Evolutionary conservation across 1,140 invertebrate genomes (phyloP).

Genomic region (Acromyrmex charruanus): DNA sequence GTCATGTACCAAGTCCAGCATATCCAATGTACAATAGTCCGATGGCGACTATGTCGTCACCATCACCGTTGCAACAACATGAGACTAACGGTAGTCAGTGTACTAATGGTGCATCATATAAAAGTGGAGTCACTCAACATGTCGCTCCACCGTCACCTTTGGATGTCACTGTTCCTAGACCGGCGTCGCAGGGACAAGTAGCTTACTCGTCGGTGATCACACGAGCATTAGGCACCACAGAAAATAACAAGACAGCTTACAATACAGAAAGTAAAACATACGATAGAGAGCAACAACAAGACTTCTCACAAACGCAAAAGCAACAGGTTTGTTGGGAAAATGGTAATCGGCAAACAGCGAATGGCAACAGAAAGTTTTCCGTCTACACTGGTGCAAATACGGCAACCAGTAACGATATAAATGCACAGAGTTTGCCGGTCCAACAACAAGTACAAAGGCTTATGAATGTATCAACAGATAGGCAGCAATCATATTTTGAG

Average conservation of each 20-base stretch:
- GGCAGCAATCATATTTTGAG: conserved; percentile 88
- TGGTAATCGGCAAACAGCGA: conserved; percentile 74
- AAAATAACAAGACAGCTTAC: conserved; percentile 87
- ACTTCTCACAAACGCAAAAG: conserved; percentile 81
- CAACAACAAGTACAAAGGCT: conserved; percentile 84
- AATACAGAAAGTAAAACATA: conserved; percentile 88
- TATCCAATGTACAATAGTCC: conserved; percentile 93
- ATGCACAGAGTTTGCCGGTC: conserved; percentile 82
- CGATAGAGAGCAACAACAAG: conserved; percentile 85
- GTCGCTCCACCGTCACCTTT: conserved; percentile 90
- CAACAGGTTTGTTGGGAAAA: conserved; percentile 83
- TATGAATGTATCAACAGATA: conserved; percentile 76
- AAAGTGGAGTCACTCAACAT: conserved; percentile 86
- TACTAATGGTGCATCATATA: conserved; percentile 83
- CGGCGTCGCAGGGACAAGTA: conserved; percentile 89
- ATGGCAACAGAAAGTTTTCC: conserved; percentile 77
- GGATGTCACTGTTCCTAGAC: conserved; percentile 89
- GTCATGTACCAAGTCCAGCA: conserved; percentile 91
- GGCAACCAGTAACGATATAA: conserved; percentile 68
- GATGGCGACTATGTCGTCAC: conserved; percentile 91
- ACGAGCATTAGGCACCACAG: conserved; percentile 88
- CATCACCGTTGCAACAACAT: conserved; percentile 88
- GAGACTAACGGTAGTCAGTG: conserved; percentile 84
- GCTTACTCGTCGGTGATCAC: conserved; percentile 92
- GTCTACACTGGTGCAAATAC: conserved; percentile 72